phyloP scores from a whole-genome alignment of 2,797 vertebrate genomes.

The Phrynocephalus vlangalii region DNA sequence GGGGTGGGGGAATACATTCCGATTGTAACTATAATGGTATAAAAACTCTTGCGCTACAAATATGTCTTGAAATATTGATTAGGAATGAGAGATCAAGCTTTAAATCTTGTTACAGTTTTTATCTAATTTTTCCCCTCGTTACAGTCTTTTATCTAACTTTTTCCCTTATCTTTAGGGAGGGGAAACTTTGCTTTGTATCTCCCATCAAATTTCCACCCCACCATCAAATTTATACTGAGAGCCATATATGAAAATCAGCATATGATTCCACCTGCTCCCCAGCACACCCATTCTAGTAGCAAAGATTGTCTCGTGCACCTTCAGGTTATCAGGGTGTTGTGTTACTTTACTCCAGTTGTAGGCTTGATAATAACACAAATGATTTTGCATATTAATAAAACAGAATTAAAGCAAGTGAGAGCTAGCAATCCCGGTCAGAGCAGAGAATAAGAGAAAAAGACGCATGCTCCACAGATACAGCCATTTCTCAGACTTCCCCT shows the following conservation, averaged over 20 bases:
- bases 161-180: constrained; percentile 21
- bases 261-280: background rate
- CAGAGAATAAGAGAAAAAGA: background rate
- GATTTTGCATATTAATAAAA: constrained; percentile 30
- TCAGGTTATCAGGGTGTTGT: constrained; percentile 5
- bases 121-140: background rate
- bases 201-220: background rate
- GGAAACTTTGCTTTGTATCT: constrained; percentile 28
- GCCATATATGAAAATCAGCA: constrained; percentile 28
- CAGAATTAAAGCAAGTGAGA: background rate
- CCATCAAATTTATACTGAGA: constrained; percentile 19
- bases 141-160: background rate
- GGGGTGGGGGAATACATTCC: too few species aligned
- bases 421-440: background rate
- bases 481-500: background rate
- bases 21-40: background rate
- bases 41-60: background rate
- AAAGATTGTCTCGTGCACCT: constrained; percentile 24
- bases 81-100: background rate
- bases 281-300: background rate
- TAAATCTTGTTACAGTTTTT: background rate
- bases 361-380: constrained; percentile 7
- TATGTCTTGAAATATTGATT: background rate
- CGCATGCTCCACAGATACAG: background rate
- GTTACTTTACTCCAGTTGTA: background rate